Conservation (phyloP, 2,888 invertebrate genomes). For the Eupithecia centaureata region DNA sequence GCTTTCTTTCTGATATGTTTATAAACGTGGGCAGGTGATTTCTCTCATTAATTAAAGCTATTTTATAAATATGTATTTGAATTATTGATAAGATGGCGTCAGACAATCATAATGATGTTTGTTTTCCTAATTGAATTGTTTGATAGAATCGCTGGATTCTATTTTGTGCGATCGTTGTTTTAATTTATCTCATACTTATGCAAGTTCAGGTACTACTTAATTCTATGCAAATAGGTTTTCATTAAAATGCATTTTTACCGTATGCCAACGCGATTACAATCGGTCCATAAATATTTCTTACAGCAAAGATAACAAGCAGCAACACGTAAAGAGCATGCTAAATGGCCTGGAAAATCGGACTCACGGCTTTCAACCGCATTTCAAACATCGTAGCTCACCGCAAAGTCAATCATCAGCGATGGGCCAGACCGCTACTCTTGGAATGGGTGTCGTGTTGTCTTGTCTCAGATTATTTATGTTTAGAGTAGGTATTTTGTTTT, state of each 20-base stretch:
- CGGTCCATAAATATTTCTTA: conserved; percentile 21
- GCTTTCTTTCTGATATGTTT: conserved; percentile 44
- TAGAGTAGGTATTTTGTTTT: background rate
- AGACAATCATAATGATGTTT: background rate
- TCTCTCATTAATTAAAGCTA: conserved; percentile 9
- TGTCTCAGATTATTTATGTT: conserved; percentile 17
- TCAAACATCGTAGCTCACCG: conserved; percentile 55
- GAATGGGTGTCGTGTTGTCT: conserved; percentile 36
- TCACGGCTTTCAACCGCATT: conserved; percentile 49
- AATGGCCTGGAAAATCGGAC: conserved; percentile 51
- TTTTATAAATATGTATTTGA: no score
- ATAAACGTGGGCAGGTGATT: conserved; percentile 20
- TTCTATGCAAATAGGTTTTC: conserved; percentile 11
- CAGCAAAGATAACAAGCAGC: conserved; percentile 26
- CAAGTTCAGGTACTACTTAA: background rate
- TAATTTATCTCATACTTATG: background rate
- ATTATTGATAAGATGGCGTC: background rate
- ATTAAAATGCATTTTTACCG: conserved; percentile 14
- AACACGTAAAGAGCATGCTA: conserved; percentile 43
- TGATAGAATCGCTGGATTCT: background rate
- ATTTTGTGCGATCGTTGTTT: background rate
- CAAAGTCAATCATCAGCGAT: conserved; percentile 61
- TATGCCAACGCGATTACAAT: conserved; percentile 6
- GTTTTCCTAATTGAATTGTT: background rate
- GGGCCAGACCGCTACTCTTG: conserved; percentile 55